phyloP scores from a whole-genome alignment of 2,888 invertebrate species.

The Orchesella flavescens region DNA sequence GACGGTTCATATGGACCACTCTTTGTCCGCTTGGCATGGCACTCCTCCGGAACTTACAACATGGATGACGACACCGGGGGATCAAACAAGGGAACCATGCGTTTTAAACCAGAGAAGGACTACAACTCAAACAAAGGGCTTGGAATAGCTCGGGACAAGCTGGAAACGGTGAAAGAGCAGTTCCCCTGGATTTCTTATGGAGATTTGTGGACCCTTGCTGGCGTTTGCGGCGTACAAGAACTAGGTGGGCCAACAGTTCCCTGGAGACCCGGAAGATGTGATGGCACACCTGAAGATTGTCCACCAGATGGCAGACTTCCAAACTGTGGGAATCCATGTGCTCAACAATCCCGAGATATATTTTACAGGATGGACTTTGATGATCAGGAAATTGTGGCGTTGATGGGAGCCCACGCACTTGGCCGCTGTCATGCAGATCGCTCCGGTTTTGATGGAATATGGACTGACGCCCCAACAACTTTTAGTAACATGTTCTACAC shows the following conservation, averaged over 20 bases:
- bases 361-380: conserved; percentile 66
- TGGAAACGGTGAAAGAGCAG: conserved; percentile 58
- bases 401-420: conserved; percentile 63
- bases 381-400: conserved; percentile 64
- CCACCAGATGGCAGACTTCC: conserved; percentile 64
- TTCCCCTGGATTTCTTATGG: conserved; percentile 62
- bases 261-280: conserved; percentile 57
- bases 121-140: conserved; percentile 60
- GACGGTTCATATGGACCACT: conserved; percentile 63
- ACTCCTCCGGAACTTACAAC: conserved; percentile 64
- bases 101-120: conserved; percentile 56
- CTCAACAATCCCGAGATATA: conserved; percentile 60
- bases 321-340: conserved; percentile 48
- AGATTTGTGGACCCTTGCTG: conserved; percentile 64
- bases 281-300: conserved; percentile 59
- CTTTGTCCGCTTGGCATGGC: conserved; percentile 59
- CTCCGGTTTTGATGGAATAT: conserved; percentile 60
- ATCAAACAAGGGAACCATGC: conserved; percentile 56
- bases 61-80: conserved; percentile 49
- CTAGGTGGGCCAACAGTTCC: conserved; percentile 64
- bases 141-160: conserved; percentile 48
- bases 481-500: conserved; percentile 63
- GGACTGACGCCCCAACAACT: conserved; percentile 60
- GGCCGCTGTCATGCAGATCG: conserved; percentile 65
- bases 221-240: conserved; percentile 57